These are phyloP conservation scores for Rhagonycha fulva DNA, from an alignment of 2,888 invertebrate species.

Conservation along the genomic window DNA sequence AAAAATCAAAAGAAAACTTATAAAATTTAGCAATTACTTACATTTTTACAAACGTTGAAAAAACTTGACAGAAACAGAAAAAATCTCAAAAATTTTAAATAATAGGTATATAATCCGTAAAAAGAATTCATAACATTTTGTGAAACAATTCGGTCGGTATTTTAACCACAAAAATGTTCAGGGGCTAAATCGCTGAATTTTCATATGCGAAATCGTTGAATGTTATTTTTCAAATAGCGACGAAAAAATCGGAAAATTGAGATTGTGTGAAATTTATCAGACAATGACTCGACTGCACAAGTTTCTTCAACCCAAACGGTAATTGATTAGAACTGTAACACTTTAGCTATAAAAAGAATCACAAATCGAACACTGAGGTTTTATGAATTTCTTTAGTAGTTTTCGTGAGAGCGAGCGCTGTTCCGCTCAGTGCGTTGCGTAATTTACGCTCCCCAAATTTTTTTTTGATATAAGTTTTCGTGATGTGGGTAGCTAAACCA, in stretches of 20 bases:
- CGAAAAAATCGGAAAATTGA: neutral
- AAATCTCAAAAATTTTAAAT: neutral
- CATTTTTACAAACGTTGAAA: neutral
- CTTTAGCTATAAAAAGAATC: neutral
- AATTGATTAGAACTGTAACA: neutral
- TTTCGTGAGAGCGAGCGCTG: neutral
- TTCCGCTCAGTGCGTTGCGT: neutral
- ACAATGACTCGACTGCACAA: neutral
- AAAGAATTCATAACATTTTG: neutral
- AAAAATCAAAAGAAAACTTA: no score
- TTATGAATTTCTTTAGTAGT: neutral
- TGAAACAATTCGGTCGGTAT: neutral
- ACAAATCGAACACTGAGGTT: neutral
- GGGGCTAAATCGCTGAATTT: neutral
- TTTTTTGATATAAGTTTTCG: neutral
- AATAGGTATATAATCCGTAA: neutral
- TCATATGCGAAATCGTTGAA: neutral
- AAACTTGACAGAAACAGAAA: neutral
- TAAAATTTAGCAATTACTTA: no score
- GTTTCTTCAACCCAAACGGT: neutral
- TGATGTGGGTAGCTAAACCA: neutral
- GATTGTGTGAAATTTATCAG: neutral
- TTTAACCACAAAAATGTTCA: neutral
- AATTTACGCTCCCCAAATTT: neutral
- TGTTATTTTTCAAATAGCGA: neutral